Evolutionary conservation across 2,888 invertebrate genomes (phyloP), one percentile per base, ranked within the genome.

Genomic region (Graphium colonna): DNA sequence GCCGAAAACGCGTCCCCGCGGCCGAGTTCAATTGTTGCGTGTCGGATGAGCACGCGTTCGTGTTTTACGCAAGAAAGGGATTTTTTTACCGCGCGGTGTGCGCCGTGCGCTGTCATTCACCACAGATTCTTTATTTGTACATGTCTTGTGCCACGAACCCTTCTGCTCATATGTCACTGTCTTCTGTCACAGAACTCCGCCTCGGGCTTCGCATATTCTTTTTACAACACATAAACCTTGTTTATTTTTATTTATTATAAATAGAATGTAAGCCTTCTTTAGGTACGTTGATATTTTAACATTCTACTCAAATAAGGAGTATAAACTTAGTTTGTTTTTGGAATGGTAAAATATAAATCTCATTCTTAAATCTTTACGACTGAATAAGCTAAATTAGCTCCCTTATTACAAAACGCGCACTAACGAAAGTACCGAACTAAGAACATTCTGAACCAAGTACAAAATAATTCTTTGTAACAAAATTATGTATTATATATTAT

Each of bases 11-110:
- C 82, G 85, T 87, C 86, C 84, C 83, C 77, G 71, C 79, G 77
- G 79, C 79, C 72, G 76, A 75, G 76, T 86, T 72, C 86, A 88
- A 88, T 89, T 89, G 89, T 89, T 89, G 89, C 89, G 88, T 87
- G 85, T 86, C 87, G 79, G 86, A 86, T 86, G 88, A 83, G 89
- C 89, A 89, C 89, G 87, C 87, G 87, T 80, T 81, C 72, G 73
- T 79, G 80, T 87, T 54, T 86, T 82, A 82, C 80, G 82, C 80
- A 66, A 65, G 71, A 78, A 77, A 81, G 84, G 83, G 81, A 82
- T 84, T 88, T 88, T 33, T 88, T 88, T 88, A 84, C 82, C 62
- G 71, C 73, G 71, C 76, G 80, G 82, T 82, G 80, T 81, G 85
- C 79, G 86, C 77, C 77, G 65, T 61, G 63, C 61, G 59, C 55